A percentile compares a stretch with the other conserved stretches of the same genome.
Conservation (phyloP, 2,888 invertebrate species). For the Archips xylosteana region DNA sequence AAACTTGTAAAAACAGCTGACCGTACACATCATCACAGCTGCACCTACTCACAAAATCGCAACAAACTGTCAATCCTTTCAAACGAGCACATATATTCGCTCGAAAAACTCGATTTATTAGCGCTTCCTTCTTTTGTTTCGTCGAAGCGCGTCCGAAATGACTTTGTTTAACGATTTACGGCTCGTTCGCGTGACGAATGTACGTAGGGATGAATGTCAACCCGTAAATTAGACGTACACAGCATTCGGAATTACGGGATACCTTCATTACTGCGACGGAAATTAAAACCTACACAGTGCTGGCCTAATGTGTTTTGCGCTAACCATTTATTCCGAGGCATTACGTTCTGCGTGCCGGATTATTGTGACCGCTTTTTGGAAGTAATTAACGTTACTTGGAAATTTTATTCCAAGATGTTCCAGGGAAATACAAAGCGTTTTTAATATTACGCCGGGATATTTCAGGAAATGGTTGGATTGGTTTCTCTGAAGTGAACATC, state of each 20-base stretch:
- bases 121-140: conserved; percentile 38
- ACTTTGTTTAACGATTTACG: conserved; percentile 45
- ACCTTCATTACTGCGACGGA: conserved; percentile 35
- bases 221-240: conserved; percentile 44
- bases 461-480: too few species aligned
- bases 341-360: conserved; percentile 28
- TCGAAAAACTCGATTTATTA: conserved; percentile 32
- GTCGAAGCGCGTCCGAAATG: conserved; percentile 27
- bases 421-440: too few species aligned
- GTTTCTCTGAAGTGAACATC: too few species aligned
- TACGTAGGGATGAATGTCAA: conserved; percentile 55
- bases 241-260: conserved; percentile 25
- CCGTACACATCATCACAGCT: not conserved
- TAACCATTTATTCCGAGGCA: conserved; percentile 26
- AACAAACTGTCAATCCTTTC: not conserved
- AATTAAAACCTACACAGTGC: conserved; percentile 36
- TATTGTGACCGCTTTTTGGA: conserved; percentile 15
- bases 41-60: not conserved
- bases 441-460: too few species aligned
- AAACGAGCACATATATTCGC: not conserved
- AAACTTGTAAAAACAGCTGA: not conserved
- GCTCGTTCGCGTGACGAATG: conserved; percentile 57
- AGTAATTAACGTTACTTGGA: not conserved
- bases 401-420: not conserved
- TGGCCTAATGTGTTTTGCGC: conserved; percentile 33